phyloP scores from a whole-genome alignment of 92 coral and sea anemone genomes.

The Palythoa caribaeorum region DNA sequence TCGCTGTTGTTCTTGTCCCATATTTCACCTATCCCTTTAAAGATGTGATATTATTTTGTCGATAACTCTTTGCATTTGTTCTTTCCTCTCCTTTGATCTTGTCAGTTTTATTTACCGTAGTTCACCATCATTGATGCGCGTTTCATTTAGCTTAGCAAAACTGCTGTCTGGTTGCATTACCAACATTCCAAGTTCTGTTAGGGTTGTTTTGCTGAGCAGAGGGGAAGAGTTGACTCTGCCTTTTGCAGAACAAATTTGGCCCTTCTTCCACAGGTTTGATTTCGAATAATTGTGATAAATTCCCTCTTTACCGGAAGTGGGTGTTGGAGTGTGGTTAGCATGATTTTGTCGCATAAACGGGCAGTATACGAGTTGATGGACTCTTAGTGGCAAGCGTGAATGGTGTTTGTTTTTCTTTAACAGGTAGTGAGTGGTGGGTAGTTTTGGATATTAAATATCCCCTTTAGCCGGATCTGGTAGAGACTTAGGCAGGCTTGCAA shows the following conservation, averaged over 20 bases:
- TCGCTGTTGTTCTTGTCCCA: neutral
- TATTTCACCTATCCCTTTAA: neutral
- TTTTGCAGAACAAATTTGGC: neutral
- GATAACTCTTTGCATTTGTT: conserved; percentile 20
- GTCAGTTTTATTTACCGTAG: neutral
- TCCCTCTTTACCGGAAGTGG: neutral
- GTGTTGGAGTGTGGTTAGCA: neutral
- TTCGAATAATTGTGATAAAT: neutral
- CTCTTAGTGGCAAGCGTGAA: no score
- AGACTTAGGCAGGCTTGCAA: no score
- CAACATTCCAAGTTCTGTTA: conserved; percentile 36
- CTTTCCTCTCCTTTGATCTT: neutral
- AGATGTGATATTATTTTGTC: conserved; percentile 2
- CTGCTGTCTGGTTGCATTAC: conserved; percentile 31
- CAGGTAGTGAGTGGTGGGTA: no score
- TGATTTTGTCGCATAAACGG: neutral
- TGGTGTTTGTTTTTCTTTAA: no score
- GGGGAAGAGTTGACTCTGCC: conserved; percentile 1
- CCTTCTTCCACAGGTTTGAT: neutral
- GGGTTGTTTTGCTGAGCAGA: conserved; percentile 28
- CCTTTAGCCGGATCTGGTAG: no score
- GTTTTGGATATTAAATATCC: no score
- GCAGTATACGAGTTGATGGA: no score
- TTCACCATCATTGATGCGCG: neutral
- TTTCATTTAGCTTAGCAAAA: conserved; percentile 8